These are phyloP conservation scores for Eulithis prunata DNA, from an alignment of 2,888 invertebrate genomes.

Conservation along the genomic window DNA sequence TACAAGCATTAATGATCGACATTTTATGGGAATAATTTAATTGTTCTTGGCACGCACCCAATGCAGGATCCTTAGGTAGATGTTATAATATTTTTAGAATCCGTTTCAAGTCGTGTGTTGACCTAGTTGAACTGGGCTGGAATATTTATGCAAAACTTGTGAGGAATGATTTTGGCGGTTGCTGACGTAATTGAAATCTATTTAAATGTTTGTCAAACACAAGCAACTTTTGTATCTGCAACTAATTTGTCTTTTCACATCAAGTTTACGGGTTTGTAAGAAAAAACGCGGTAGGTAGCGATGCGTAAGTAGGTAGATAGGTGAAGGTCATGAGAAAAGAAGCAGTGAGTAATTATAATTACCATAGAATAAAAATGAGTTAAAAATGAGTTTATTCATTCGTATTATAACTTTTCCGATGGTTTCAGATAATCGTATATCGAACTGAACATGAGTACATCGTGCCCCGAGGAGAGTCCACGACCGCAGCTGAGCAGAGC, in stretches of 20 bases:
- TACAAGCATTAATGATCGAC: slow-evolving; percentile 17
- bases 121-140: slow-evolving; percentile 54
- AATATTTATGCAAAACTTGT: slow-evolving; percentile 9
- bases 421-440: slow-evolving; percentile 86
- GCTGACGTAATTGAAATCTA: neutral
- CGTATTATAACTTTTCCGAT: slow-evolving; percentile 19
- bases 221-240: too few species aligned
- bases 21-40: slow-evolving; percentile 16
- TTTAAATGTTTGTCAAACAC: too few species aligned
- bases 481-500: slow-evolving; percentile 78
- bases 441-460: slow-evolving; percentile 87
- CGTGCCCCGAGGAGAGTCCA: slow-evolving; percentile 75
- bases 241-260: too few species aligned
- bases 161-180: slow-evolving; percentile 11
- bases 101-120: slow-evolving; percentile 56
- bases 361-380: too few species aligned
- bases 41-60: slow-evolving; percentile 26
- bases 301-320: too few species aligned
- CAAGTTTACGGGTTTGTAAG: too few species aligned
- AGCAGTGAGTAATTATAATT: too few species aligned
- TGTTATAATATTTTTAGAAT: slow-evolving; percentile 64
- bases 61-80: slow-evolving; percentile 33
- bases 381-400: too few species aligned
- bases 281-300: too few species aligned
- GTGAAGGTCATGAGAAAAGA: too few species aligned